Percentiles rank a stretch among this genome's conserved stretches.
These are phyloP conservation scores for Rhynchopsitta pachyrhyncha DNA, from an alignment of 2,113 vertebrate genomes.

Conservation along the genomic window DNA sequence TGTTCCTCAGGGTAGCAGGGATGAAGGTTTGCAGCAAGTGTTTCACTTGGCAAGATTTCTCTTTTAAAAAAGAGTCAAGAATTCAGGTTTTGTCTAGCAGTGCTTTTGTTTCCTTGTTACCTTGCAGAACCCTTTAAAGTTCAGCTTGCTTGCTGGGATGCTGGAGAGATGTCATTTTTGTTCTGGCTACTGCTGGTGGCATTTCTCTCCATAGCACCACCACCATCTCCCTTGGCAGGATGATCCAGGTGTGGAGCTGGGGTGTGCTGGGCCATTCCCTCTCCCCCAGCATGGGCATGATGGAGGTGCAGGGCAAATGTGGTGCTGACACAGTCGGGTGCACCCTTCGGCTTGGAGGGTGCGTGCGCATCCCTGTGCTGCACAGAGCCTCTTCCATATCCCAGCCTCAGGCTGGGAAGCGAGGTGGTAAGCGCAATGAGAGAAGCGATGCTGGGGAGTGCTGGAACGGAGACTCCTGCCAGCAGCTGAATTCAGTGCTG, in stretches of 20 bases:
- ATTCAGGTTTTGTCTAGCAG: background rate
- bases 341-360: fast-evolving
- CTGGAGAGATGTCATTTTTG: background rate
- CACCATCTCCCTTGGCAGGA: background rate
- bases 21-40: background rate
- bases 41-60: background rate
- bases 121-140: background rate
- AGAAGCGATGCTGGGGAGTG: background rate
- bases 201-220: fast-evolving
- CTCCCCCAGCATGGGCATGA: fast-evolving
- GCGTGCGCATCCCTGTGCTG: fast-evolving
- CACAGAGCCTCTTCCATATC: fast-evolving
- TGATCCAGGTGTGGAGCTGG: background rate
- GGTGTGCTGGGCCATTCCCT: background rate
- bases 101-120: background rate
- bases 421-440: background rate
- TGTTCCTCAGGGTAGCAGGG: background rate
- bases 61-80: background rate
- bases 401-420: background rate
- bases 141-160: background rate
- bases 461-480: background rate
- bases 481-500: background rate
- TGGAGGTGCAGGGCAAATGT: fast-evolving
- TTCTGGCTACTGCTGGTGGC: background rate
- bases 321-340: fast-evolving